Evolutionary conservation across 2,888 invertebrate genomes (phyloP), one percentile per base, ranked within the genome.

Genomic region (Drosophila pegasa): DNA sequence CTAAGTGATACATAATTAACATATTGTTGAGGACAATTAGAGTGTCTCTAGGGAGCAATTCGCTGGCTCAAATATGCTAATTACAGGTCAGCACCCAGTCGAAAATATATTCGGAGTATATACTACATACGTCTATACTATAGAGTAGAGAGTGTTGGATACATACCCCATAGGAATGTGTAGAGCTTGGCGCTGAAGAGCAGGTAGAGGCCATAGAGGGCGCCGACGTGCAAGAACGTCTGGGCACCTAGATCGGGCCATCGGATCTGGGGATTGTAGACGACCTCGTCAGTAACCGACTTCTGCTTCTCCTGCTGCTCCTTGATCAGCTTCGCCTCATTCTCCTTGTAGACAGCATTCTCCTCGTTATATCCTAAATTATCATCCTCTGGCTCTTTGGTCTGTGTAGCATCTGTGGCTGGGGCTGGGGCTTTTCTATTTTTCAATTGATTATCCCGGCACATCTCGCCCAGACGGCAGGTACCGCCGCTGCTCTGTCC

Each of bases 171-270:
- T 68, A 96, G 84, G 71, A 93, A 92, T 60, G 96, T 96, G 78
- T 93, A 93, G 71, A 95, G 89, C 89, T 93, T 95, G 29, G 94
- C 94, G 40, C 81, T 84, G 73, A 95, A 87, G 58, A 95, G 93
- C 88, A 96, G 93, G 91, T 93, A 95, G 40, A 96, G 72, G 73
- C 96, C 96, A 88, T 96, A 96, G 38, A 96, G 76, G 72, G 94
- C 94, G 33, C 96, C 96, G 63, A 90, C 90, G 91, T 96, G 96
- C 86, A 96, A 93, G 78, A 94, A 94, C 67, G 95, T 79, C 93
- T 96, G 96, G 20, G 94, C 96, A 16, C 92, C 89, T 2, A 96
- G 92, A 90, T 96, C 96, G 0, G 95, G 95, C 96, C 96, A 96
- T 90, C 94, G 93, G 64, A 96, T 94, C 77, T 92, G 92, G 3